These are phyloP conservation scores for Plagodis pulveraria DNA, from an alignment of 2,888 invertebrate species.

Conservation along the genomic window DNA sequence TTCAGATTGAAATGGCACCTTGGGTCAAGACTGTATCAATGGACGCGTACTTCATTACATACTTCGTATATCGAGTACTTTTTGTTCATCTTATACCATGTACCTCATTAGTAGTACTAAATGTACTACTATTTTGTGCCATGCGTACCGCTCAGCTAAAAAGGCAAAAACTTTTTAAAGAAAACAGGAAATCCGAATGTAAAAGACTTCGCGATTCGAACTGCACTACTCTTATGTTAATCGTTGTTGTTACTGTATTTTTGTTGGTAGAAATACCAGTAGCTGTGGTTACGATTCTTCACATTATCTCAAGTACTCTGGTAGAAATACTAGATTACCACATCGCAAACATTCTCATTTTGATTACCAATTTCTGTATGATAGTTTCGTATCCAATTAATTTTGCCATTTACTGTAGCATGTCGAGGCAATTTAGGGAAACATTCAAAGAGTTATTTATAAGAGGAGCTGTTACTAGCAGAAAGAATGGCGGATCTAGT, in stretches of 20 bases:
- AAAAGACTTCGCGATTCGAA: slow-evolving; percentile 91
- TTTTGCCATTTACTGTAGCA: slow-evolving; percentile 98
- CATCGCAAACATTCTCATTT: slow-evolving; percentile 90
- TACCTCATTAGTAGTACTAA: slow-evolving; percentile 93
- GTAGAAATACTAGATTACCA: slow-evolving; percentile 90
- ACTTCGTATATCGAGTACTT: slow-evolving; percentile 93
- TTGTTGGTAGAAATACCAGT: slow-evolving; percentile 93
- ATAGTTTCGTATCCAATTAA: slow-evolving; percentile 96
- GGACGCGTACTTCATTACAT: slow-evolving; percentile 92
- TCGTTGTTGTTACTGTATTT: slow-evolving; percentile 94
- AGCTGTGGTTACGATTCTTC: slow-evolving; percentile 92
- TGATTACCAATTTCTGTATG: slow-evolving; percentile 96
- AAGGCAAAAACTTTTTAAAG: slow-evolving; percentile 90
- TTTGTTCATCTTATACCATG: slow-evolving; percentile 97
- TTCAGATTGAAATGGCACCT: slow-evolving; percentile 84
- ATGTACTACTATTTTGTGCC: slow-evolving; percentile 93
- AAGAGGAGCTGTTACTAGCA: slow-evolving; percentile 84
- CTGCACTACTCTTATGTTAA: slow-evolving; percentile 94
- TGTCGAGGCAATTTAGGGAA: slow-evolving; percentile 97
- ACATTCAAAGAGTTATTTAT: slow-evolving; percentile 95
- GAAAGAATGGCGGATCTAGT: slow-evolving; percentile 89
- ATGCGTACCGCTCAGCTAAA: slow-evolving; percentile 93
- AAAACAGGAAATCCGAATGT: slow-evolving; percentile 91
- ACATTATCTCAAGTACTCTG: slow-evolving; percentile 91
- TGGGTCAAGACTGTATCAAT: slow-evolving; percentile 90